Conservation (phyloP, 2,888 invertebrate genomes). For the Eupithecia subumbrata region DNA sequence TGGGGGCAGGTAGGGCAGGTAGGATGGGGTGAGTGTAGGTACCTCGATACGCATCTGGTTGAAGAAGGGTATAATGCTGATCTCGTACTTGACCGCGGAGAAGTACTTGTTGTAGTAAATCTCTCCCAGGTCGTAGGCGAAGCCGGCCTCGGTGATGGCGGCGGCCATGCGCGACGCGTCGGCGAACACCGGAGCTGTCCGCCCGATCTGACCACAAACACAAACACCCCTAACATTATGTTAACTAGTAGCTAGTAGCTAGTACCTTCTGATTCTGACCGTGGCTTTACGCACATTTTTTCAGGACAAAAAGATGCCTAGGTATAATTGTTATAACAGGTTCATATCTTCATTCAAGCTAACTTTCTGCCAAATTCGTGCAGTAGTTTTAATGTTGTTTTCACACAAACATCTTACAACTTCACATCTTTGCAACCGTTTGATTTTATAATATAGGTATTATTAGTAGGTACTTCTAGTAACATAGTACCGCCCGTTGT, state of each 20-base stretch:
- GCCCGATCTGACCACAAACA: slow-evolving; percentile 81
- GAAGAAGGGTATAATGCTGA: slow-evolving; percentile 86
- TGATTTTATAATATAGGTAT: too few species aligned
- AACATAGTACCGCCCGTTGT: too few species aligned
- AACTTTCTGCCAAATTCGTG: not conserved
- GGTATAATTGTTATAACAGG: not conserved
- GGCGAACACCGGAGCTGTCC: slow-evolving; percentile 85
- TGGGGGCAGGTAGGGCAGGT: too few species aligned
- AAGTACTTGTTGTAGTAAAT: slow-evolving; percentile 89
- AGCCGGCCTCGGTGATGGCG: slow-evolving; percentile 82
- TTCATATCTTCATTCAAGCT: not conserved
- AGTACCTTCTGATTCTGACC: not conserved
- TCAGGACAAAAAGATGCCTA: not conserved
- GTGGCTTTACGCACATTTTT: not conserved
- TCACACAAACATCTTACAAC: too few species aligned
- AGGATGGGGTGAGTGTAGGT: not conserved
- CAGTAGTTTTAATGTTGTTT: not conserved
- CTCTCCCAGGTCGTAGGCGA: slow-evolving; percentile 85
- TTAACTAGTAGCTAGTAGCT: too few species aligned
- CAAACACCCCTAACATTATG: not conserved
- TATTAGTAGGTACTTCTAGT: too few species aligned
- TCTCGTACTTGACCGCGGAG: slow-evolving; percentile 87
- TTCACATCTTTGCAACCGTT: too few species aligned
- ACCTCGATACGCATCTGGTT: slow-evolving; percentile 81
- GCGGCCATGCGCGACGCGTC: slow-evolving; percentile 88